Base-by-base conservation (phyloP, 1,140 invertebrate species). In the Drosophila novamexicana region DNA sequence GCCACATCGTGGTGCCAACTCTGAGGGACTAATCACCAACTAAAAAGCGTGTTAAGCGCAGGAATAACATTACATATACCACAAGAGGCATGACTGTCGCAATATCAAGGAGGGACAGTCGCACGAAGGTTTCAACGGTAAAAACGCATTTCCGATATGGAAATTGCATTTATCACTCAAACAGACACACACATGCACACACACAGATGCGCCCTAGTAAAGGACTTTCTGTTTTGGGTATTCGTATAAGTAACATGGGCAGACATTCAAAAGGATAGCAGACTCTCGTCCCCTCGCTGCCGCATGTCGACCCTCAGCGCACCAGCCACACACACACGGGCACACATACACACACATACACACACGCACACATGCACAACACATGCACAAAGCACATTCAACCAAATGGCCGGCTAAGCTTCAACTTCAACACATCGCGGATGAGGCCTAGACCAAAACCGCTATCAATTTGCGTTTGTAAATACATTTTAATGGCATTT, bases 401-500 rank as follows among this genome's bases (percentile, higher is more conserved):
- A 39, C 68, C 78, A 78, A 86, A 79, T 76, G 79, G 57, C 59
- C 50, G 39, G 69, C 79, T 89, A 77, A 89, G 84, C 83, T 83
- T 61, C 47, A 83, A 79, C 69, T 78, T 80, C 66, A 88, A 88
- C 83, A 88, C 83, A 66, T 74, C 59, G 57, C 61, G 53, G 39
- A 49, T 40, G 39, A 59, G 52, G 53, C 44, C 59, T 49, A 70
- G 47, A 65, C 84, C 75, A 63, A 89, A 89, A 90, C 84, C 85
- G 74, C 80, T 89, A 89, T 84, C 84, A 89, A 89, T 89, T 89
- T 89, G 84, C 84, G 84, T 90, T 90, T 89, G 84, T 84, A 89
- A 89, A 89, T 89, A 89, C 84, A 89, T 89, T 89, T 89, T 89
- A 89, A 89, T 89, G 84, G 84, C 85, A 89, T 89, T 89, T 81